Evolutionary conservation across 2,888 invertebrate species (phyloP).

Genomic region (Biston stratarius): DNA sequence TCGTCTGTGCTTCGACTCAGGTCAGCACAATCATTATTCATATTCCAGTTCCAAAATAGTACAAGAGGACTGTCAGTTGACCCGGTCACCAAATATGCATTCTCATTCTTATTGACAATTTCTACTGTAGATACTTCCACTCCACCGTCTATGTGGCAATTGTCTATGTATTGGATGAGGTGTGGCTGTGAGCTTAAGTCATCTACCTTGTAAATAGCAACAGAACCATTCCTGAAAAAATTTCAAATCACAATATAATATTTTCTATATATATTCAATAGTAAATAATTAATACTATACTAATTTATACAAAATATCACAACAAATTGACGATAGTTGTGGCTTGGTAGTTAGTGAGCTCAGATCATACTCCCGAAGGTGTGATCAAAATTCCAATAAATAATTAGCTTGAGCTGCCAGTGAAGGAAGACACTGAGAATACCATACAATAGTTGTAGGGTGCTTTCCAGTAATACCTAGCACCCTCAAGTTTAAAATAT

Average conservation of each 20-base stretch:
- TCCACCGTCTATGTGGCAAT: conserved; percentile 68
- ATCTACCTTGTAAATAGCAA: conserved; percentile 59
- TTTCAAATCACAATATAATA: neutral
- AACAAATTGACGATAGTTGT: no score
- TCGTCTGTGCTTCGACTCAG: conserved; percentile 3
- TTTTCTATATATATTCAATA: no score
- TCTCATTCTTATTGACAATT: conserved; percentile 50
- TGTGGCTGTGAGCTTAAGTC: conserved; percentile 56
- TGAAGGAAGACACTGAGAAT: no score
- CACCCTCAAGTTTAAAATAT: no score
- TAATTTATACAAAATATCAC: no score
- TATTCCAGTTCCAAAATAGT: conserved; percentile 53
- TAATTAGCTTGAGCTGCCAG: no score
- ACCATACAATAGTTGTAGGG: no score
- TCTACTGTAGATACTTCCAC: conserved; percentile 77
- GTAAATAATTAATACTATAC: no score
- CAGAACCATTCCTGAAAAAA: conserved; percentile 74
- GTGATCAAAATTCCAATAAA: no score
- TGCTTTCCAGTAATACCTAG: no score
- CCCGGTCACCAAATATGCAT: conserved; percentile 57
- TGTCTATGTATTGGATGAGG: conserved; percentile 59
- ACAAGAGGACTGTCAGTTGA: conserved; percentile 60
- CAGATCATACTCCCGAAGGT: no score
- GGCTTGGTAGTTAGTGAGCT: no score
- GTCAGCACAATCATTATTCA: conserved; percentile 10